Conservation (phyloP, 2,888 invertebrate species). For the Brassicogethes aeneus region DNA sequence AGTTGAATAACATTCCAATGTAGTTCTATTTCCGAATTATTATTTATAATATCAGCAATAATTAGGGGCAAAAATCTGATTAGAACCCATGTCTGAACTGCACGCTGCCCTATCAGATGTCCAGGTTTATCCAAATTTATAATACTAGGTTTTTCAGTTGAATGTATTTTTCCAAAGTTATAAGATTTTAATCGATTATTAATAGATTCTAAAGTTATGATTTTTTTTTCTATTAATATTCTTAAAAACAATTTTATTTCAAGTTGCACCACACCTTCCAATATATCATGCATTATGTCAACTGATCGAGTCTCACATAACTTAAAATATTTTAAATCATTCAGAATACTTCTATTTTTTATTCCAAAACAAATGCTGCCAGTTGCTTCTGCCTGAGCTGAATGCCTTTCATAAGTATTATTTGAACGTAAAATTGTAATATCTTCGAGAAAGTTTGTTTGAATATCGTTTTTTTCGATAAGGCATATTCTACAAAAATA, state of each 20-base stretch:
- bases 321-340: slow-evolving; percentile 5
- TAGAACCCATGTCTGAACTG: slow-evolving; percentile 14
- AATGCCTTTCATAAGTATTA: background rate
- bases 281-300: slow-evolving; percentile 21
- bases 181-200: slow-evolving; percentile 12
- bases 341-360: slow-evolving; percentile 6
- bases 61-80: slow-evolving; percentile 10
- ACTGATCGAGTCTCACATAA: slow-evolving; percentile 7
- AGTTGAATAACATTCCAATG: background rate
- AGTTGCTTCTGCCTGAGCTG: background rate
- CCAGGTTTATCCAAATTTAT: slow-evolving; percentile 8
- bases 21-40: background rate
- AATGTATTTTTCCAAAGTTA: slow-evolving; percentile 13
- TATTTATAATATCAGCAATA: slow-evolving; percentile 2
- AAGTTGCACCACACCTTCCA: slow-evolving; percentile 18
- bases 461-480: slow-evolving; percentile 6
- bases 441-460: slow-evolving; percentile 1
- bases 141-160: slow-evolving; percentile 9
- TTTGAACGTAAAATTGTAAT: background rate
- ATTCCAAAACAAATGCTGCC: slow-evolving; percentile 1
- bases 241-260: slow-evolving; percentile 14
- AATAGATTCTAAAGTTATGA: slow-evolving; percentile 10
- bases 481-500: slow-evolving; percentile 19
- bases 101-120: slow-evolving; percentile 11
- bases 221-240: slow-evolving; percentile 8